Evolutionary conservation across 2,797 vertebrate genomes (phyloP).

Genomic region (Poecilia velifera): DNA sequence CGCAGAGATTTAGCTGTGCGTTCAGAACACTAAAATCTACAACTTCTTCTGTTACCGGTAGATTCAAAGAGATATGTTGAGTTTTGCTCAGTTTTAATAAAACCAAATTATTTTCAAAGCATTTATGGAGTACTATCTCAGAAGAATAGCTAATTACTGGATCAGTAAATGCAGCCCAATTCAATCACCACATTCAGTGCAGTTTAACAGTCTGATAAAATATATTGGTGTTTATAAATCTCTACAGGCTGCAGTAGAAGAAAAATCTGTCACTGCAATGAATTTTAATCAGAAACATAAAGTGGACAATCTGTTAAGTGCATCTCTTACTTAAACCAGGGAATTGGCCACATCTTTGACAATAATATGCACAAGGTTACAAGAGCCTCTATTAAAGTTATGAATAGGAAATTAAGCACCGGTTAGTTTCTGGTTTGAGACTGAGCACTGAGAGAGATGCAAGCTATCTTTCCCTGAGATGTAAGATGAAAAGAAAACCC

Average conservation of each 20-base stretch:
- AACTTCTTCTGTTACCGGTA: neutral
- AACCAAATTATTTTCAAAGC: neutral
- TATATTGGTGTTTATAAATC: neutral
- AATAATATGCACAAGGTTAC: neutral
- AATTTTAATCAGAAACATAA: neutral
- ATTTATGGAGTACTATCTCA: neutral
- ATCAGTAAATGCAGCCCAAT: neutral
- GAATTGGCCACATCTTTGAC: neutral
- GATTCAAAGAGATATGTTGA: neutral
- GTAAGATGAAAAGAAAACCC: neutral
- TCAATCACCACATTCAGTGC: neutral
- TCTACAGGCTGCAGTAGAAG: neutral
- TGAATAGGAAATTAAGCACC: neutral
- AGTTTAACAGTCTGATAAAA: neutral
- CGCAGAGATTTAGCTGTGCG: neutral
- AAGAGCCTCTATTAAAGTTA: neutral
- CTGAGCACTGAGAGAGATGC: too few relatives aligned
- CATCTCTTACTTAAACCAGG: neutral
- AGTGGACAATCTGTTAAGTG: neutral
- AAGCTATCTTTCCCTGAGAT: too few relatives aligned
- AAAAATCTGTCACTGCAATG: neutral
- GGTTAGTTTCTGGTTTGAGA: too few relatives aligned
- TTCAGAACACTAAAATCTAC: neutral
- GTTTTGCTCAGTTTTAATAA: neutral
- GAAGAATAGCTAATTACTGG: neutral